Conservation (phyloP, 1,140 invertebrate species). For the Drosophila ogumai region DNA sequence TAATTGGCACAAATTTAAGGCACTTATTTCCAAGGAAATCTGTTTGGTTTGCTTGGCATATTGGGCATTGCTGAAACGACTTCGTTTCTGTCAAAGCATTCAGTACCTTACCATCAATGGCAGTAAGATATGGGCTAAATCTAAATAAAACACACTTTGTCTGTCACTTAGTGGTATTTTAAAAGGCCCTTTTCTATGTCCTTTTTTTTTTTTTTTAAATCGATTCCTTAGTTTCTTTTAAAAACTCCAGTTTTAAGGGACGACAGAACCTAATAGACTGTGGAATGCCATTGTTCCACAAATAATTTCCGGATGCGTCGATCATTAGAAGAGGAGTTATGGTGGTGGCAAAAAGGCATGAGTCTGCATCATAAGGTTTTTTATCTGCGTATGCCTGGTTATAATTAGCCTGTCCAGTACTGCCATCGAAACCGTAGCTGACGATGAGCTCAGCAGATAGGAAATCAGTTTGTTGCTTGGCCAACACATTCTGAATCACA, state of each 20-base stretch:
- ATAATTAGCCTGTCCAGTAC: background rate
- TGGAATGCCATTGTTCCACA: background rate
- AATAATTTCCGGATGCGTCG: background rate
- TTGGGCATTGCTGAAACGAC: background rate
- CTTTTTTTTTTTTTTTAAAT: background rate
- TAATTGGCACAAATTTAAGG: background rate
- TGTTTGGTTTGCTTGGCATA: background rate
- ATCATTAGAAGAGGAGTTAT: background rate
- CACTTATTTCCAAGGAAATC: background rate
- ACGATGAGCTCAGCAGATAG: background rate
- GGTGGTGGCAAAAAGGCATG: background rate
- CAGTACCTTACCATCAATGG: background rate
- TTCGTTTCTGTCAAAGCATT: too few relatives aligned
- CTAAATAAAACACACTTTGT: background rate
- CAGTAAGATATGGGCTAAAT: background rate
- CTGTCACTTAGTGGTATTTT: background rate
- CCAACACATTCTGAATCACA: background rate
- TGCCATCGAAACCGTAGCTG: background rate
- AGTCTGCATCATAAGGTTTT: background rate
- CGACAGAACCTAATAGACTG: background rate
- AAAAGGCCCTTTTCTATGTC: background rate
- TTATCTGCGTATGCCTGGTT: background rate
- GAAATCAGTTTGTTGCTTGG: background rate
- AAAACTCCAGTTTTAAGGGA: background rate
- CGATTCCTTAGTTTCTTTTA: background rate